These are phyloP conservation scores for Ibycter americanus DNA, from an alignment of 2,797 vertebrate species.

Conservation along the genomic window DNA sequence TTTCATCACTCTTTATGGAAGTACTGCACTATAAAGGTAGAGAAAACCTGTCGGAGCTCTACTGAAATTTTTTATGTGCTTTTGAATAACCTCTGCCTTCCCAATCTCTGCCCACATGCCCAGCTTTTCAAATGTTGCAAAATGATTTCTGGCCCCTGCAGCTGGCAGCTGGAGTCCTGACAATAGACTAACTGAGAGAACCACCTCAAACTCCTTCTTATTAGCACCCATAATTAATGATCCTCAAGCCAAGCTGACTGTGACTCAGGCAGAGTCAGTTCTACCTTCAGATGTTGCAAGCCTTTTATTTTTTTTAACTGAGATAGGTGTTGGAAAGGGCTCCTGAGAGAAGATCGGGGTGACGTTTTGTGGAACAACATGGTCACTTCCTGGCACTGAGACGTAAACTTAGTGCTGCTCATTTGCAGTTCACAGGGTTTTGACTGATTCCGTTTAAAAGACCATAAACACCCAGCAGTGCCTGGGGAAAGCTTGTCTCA, in stretches of 20 bases:
- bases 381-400: not conserved
- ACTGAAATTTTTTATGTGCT: not conserved
- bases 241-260: not conserved
- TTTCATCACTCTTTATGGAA: not conserved
- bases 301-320: not conserved
- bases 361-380: not conserved
- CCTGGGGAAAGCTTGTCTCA: not conserved
- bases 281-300: not conserved
- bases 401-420: not conserved
- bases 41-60: not conserved
- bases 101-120: not conserved
- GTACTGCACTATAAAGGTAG: not conserved
- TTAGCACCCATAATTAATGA: not conserved
- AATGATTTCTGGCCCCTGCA: not conserved
- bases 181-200: not conserved
- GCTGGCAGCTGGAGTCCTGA: not conserved
- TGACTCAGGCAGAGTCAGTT: not conserved
- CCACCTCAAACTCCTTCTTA: not conserved
- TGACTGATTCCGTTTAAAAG: not conserved
- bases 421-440: not conserved
- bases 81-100: not conserved
- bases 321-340: not conserved
- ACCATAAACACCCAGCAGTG: not conserved
- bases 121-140: not conserved
- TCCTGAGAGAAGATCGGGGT: fast-evolving